Base-by-base conservation (phyloP, 1,140 invertebrate species). In the Halesus radiatus region DNA sequence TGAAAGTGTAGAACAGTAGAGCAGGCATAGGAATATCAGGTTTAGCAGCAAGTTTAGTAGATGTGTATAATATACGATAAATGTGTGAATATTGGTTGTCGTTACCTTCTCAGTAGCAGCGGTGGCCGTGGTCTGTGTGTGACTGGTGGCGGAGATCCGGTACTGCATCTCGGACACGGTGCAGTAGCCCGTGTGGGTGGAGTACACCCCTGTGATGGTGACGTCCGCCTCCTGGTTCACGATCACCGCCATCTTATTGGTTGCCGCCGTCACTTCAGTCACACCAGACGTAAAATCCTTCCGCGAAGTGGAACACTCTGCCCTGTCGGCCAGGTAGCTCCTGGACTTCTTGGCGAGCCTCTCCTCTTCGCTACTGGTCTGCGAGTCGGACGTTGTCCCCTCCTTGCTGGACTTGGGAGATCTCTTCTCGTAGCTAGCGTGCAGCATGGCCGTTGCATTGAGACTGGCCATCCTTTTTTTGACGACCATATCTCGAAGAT, bases 381-480 rank as follows among this genome's bases (percentile, higher is more conserved):
- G 87, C 1, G 88, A 89, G 83, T 89, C 87, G 79, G 88, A 90
- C 29, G 90, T 84, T 1, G 85, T 89, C 26, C 90, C 90, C 70
- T 91, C 91, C 81, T 89, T 90, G 53, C 88, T 91, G 7, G 89
- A 90, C 84, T 91, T 90, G 20, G 90, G 90, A 37, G 91, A 89
- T 23, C 92, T 90, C 86, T 95, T 95, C 85, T 97, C 96, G 85
- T 97, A 97, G 79, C 95, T 97, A 22, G 96, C 96, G 2, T 96
- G 95, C 81, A 98, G 90, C 83, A 98, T 98, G 16, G 97, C 97
- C 10, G 95, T 95, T 10, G 97, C 97, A 88, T 98, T 98, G 22
- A 98, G 88, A 85, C 95, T 97, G 10, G 97, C 97, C 96, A 98
- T 97, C 29, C 97, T 91, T 85, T 97, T 97, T 82, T 94, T 92